Conservation (phyloP, 2,113 vertebrate species). For the Suricata suricatta region DNA sequence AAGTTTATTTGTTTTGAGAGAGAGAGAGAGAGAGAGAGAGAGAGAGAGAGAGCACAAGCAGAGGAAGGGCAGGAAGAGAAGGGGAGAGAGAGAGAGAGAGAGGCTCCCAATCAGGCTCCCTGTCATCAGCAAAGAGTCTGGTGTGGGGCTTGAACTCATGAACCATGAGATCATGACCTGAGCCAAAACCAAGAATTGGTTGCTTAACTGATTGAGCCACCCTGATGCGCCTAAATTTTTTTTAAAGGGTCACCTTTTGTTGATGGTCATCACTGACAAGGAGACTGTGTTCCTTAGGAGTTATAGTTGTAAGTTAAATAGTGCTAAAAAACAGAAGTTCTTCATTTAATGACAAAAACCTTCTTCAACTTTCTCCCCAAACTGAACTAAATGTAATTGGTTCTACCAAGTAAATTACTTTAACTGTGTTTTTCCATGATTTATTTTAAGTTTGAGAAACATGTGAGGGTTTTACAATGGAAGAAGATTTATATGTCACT, state of each 20-base stretch:
- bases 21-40: too few relatives aligned
- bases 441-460: slow-evolving; percentile 49
- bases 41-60: too few relatives aligned
- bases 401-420: not conserved
- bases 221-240: not conserved
- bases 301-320: slow-evolving; percentile 2
- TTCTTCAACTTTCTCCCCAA: not conserved
- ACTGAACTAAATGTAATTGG: not conserved
- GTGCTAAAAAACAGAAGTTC: slow-evolving; percentile 1
- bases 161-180: too few relatives aligned
- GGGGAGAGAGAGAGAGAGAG: too few relatives aligned
- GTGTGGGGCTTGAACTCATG: too few relatives aligned
- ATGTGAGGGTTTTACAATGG: not conserved
- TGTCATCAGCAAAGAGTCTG: too few relatives aligned
- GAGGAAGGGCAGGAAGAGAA: too few relatives aligned
- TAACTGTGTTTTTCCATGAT: not conserved
- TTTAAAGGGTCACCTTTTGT: not conserved
- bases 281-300: slow-evolving; percentile 31
- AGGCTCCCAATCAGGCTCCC: too few relatives aligned
- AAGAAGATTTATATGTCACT: not conserved
- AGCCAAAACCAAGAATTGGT: too few relatives aligned
- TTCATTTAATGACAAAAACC: not conserved
- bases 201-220: too few relatives aligned
- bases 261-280: slow-evolving; percentile 18
- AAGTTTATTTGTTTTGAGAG: too few relatives aligned